Conservation (phyloP, 2,888 invertebrate species). For the Drosophila paracracens region DNA sequence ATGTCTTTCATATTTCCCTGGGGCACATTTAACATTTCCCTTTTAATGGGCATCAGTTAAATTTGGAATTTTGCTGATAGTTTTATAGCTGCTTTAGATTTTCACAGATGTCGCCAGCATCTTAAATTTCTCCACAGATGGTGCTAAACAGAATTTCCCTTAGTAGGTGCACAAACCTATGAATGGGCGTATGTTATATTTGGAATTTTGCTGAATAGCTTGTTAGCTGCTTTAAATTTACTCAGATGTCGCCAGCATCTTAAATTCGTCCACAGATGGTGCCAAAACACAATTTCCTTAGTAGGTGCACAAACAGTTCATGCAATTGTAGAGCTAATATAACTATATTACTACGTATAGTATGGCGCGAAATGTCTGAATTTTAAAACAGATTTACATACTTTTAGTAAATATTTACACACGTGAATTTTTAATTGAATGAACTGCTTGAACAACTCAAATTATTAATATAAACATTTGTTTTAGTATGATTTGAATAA, state of each 20-base stretch:
- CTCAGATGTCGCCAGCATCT: not conserved
- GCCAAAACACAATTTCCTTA: not conserved
- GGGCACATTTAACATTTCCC: not conserved
- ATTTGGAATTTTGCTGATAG: constrained; percentile 13
- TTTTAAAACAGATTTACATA: not conserved
- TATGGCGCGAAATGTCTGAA: not conserved
- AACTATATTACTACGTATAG: not conserved
- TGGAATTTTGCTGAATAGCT: too few species aligned
- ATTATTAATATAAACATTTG: not conserved
- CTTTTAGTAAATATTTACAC: not conserved
- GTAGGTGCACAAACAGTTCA: not conserved
- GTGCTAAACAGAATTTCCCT: not conserved
- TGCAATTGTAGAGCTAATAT: too few species aligned
- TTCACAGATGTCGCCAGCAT: not conserved
- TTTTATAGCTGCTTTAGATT: not conserved
- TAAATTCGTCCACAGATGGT: constrained; percentile 3
- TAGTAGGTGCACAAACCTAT: not conserved
- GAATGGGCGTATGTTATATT: too few species aligned
- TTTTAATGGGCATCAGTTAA: not conserved
- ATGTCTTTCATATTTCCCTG: not conserved
- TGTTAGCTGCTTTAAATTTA: not conserved
- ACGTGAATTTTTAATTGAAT: not conserved
- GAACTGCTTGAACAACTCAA: not conserved
- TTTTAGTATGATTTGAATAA: not conserved
- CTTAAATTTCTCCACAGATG: constrained; percentile 3